Conservation (phyloP, 2,797 vertebrate species). For the Gymnodraco acuticeps region DNA sequence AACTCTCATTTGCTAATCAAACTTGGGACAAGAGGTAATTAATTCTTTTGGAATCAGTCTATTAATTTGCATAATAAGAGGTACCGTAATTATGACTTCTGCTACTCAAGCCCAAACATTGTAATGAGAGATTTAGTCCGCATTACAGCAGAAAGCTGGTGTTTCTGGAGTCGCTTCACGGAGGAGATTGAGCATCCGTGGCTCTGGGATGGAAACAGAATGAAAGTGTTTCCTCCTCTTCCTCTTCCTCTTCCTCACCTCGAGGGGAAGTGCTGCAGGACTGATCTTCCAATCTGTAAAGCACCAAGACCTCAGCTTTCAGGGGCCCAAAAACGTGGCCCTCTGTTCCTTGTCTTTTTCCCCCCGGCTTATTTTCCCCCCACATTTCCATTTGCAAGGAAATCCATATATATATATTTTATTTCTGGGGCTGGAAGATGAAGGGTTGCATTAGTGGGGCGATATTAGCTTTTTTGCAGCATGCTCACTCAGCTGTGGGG, state of each 20-base stretch:
- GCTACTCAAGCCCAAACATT: constrained; percentile 83
- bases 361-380: constrained; percentile 34
- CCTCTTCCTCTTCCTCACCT: constrained; percentile 64
- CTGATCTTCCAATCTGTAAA: constrained; percentile 86
- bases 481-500: constrained; percentile 44
- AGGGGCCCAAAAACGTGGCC: constrained; percentile 55
- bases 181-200: constrained; percentile 70
- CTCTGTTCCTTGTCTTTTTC: constrained; percentile 43
- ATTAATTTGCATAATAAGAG: constrained; percentile 88
- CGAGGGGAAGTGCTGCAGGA: constrained; percentile 71
- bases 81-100: constrained; percentile 87
- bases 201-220: constrained; percentile 78
- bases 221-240: constrained; percentile 64
- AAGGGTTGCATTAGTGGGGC: constrained; percentile 66
- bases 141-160: constrained; percentile 80
- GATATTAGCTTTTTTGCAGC: constrained; percentile 56
- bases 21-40: constrained; percentile 87
- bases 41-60: constrained; percentile 85
- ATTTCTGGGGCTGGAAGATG: constrained; percentile 55
- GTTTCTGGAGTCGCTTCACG: constrained; percentile 78
- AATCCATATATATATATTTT: constrained; percentile 62
- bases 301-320: constrained; percentile 77
- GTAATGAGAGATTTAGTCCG: constrained; percentile 87
- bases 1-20: constrained; percentile 87
- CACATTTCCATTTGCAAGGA: constrained; percentile 70